phyloP scores from a whole-genome alignment of 2,113 vertebrate genomes.

The Rhabdornis inornatus region DNA sequence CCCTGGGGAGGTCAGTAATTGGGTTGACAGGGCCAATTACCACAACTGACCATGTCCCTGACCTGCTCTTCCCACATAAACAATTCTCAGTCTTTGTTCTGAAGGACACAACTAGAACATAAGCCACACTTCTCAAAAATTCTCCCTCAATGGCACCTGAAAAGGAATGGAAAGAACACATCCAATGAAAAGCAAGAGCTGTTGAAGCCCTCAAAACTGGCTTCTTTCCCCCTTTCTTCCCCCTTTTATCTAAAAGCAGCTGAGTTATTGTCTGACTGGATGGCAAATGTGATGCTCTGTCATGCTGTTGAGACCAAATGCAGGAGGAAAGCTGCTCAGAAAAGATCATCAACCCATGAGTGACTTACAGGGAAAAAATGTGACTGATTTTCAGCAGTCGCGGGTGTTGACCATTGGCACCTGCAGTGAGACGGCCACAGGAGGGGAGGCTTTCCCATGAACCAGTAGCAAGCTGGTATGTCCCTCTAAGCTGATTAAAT shows the following conservation, averaged over 20 bases:
- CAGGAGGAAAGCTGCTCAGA: not conserved
- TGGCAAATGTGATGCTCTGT: not conserved
- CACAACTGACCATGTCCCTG: not conserved
- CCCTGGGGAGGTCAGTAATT: not conserved
- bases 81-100: not conserved
- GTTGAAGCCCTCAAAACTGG: not conserved
- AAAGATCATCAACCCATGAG: not conserved
- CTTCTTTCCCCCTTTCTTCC: accelerated
- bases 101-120: not conserved
- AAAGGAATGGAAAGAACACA: not conserved
- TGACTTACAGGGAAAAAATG: conserved; percentile 23
- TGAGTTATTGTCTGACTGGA: not conserved
- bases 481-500: conserved; percentile 44
- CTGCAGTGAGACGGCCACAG: accelerated
- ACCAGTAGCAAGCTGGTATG: not conserved
- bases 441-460: not conserved
- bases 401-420: not conserved
- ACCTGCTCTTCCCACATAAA: not conserved
- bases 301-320: not conserved
- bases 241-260: not conserved
- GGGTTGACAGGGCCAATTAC: not conserved
- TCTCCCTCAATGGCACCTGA: not conserved
- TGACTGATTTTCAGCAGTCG: not conserved
- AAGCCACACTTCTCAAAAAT: not conserved
- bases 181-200: not conserved